Percentiles rank a stretch among this genome's conserved stretches.
These are phyloP conservation scores for Macaria notata DNA, from an alignment of 2,888 invertebrate species.

Conservation along the genomic window DNA sequence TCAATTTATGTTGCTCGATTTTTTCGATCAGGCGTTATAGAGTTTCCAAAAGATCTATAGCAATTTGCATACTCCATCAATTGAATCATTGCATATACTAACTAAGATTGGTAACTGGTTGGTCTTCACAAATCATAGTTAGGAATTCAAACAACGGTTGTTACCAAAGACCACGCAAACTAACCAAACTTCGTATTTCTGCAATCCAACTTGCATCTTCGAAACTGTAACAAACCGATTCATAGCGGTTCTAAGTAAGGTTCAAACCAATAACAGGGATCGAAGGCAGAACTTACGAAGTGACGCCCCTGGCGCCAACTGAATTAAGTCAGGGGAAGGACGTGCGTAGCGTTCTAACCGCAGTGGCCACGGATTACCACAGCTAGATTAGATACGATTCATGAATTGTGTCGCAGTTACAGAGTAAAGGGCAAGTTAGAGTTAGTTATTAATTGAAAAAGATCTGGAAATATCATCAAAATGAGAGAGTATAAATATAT, in stretches of 20 bases:
- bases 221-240: conserved; percentile 14
- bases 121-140: neutral
- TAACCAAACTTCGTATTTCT: neutral
- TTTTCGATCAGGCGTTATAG: too few species aligned
- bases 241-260: conserved; percentile 19
- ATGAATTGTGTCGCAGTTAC: too few species aligned
- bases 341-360: conserved; percentile 46
- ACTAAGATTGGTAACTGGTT: too few species aligned
- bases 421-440: too few species aligned
- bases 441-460: too few species aligned
- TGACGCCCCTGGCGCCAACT: conserved; percentile 22
- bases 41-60: too few species aligned
- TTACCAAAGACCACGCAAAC: neutral
- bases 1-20: too few species aligned
- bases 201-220: conserved; percentile 10
- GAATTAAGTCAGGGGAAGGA: conserved; percentile 31
- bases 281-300: conserved; percentile 23
- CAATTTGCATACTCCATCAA: too few species aligned
- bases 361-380: neutral
- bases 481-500: too few species aligned
- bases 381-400: too few species aligned
- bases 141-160: neutral
- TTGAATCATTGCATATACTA: too few species aligned
- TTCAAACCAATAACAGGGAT: conserved; percentile 18
- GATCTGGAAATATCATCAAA: too few species aligned